Conservation (phyloP, 2,888 invertebrate species). For the Pseudanteris insignis region DNA sequence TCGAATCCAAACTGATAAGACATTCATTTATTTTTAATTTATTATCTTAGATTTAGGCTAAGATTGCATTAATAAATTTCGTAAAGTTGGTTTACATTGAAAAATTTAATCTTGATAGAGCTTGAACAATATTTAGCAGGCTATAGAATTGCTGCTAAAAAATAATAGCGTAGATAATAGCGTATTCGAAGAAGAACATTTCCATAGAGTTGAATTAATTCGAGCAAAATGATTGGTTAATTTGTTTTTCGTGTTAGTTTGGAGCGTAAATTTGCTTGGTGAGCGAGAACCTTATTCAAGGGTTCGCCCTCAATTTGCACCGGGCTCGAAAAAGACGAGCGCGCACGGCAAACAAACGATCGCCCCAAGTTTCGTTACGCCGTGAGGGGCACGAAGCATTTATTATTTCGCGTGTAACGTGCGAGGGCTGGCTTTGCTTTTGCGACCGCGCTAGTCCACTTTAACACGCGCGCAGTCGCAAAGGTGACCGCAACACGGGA, state of each 20-base stretch:
- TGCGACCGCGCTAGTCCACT: constrained; percentile 62
- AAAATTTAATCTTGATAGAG: too few species aligned
- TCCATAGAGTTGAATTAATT: constrained; percentile 16
- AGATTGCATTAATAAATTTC: too few species aligned
- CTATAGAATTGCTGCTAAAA: too few species aligned
- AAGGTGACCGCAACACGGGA: constrained; percentile 37
- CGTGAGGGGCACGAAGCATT: constrained; percentile 50
- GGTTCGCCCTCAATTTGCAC: constrained; percentile 29
- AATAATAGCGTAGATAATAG: too few species aligned
- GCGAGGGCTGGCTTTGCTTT: constrained; percentile 43
- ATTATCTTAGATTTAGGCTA: too few species aligned
- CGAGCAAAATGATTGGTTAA: constrained; percentile 27
- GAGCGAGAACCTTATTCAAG: constrained; percentile 33
- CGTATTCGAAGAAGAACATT: not conserved
- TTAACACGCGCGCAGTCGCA: constrained; percentile 56
- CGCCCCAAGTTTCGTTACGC: constrained; percentile 51
- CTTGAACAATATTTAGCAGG: too few species aligned
- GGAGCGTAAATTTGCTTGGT: constrained; percentile 35
- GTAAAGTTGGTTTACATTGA: too few species aligned
- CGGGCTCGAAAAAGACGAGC: constrained; percentile 38
- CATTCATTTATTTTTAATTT: too few species aligned
- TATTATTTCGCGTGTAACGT: constrained; percentile 53
- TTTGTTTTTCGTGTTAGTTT: constrained; percentile 28
- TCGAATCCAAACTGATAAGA: too few species aligned
- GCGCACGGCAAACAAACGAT: constrained; percentile 38